A percentile compares a stretch with the other conserved stretches of the same genome.
These are phyloP conservation scores for Hemichromis elongatus DNA, from an alignment of 2,113 vertebrate genomes.

Conservation along the genomic window DNA sequence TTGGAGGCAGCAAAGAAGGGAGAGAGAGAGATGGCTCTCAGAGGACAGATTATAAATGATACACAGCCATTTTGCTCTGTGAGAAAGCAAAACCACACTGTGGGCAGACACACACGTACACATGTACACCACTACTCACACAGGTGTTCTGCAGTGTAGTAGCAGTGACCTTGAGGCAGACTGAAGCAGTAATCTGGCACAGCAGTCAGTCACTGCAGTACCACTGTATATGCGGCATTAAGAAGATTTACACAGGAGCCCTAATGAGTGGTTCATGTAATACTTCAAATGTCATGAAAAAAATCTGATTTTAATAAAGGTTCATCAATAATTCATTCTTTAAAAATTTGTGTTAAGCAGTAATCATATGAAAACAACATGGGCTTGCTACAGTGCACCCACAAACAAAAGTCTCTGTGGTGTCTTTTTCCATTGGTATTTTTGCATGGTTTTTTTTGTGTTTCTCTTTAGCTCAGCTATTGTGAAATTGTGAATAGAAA, in stretches of 20 bases:
- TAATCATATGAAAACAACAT: background rate
- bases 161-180: slow-evolving; percentile 52
- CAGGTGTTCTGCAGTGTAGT: slow-evolving; percentile 44
- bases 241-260: background rate
- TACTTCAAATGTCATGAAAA: background rate
- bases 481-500: background rate
- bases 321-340: background rate
- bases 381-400: background rate
- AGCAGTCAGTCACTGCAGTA: slow-evolving; percentile 12
- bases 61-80: slow-evolving; percentile 60
- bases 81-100: slow-evolving; percentile 32
- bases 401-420: background rate
- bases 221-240: slow-evolving; percentile 4
- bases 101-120: background rate
- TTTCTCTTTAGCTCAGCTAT: background rate
- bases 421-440: background rate
- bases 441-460: background rate
- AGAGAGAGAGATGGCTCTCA: slow-evolving; percentile 41
- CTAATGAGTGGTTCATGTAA: background rate
- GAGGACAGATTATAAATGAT: slow-evolving; percentile 68
- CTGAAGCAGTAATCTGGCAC: background rate
- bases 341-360: background rate
- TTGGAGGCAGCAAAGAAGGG: slow-evolving; percentile 27
- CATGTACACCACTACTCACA: slow-evolving; percentile 26
- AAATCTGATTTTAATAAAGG: background rate